phyloP scores from a whole-genome alignment of 2,797 vertebrate genomes.

The Sphenodon punctatus region DNA sequence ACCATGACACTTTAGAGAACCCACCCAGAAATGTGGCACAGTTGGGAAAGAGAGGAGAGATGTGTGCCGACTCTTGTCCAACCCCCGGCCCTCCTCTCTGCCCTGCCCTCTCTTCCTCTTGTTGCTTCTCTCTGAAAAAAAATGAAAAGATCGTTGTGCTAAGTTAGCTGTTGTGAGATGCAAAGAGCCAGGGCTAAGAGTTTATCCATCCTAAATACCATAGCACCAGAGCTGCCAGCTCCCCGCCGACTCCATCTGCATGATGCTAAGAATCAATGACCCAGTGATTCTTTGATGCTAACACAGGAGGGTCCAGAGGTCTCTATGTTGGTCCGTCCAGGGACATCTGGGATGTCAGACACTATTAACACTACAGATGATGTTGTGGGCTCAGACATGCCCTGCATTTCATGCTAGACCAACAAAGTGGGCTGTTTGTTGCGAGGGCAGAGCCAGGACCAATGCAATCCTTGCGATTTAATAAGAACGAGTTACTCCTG shows the following conservation, averaged over 20 bases:
- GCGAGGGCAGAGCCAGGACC: background rate
- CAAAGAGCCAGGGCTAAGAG: slow-evolving; percentile 19
- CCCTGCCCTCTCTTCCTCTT: background rate
- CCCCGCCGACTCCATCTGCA: slow-evolving; percentile 39
- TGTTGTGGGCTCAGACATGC: background rate
- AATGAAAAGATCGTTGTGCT: slow-evolving; percentile 25
- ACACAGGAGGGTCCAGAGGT: background rate
- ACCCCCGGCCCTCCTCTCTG: fast-evolving
- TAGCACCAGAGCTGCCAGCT: slow-evolving; percentile 42
- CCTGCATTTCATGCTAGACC: slow-evolving; percentile 53
- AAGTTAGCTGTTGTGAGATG: background rate
- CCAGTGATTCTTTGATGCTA: background rate
- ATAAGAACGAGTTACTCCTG: no score
- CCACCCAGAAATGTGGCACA: fast-evolving
- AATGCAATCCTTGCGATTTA: slow-evolving; percentile 68
- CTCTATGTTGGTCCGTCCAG: background rate
- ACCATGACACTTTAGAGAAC: fast-evolving
- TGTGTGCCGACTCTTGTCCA: no score
- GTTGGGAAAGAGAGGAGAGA: fast-evolving
- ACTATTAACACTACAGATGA: slow-evolving; percentile 1
- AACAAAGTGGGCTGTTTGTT: slow-evolving; percentile 32
- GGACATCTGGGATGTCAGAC: background rate
- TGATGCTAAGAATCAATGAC: slow-evolving; percentile 37
- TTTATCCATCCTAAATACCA: slow-evolving; percentile 59
- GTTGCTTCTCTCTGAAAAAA: background rate